Base-by-base conservation (phyloP, 2,797 vertebrate genomes). In the Spea hammondii region DNA sequence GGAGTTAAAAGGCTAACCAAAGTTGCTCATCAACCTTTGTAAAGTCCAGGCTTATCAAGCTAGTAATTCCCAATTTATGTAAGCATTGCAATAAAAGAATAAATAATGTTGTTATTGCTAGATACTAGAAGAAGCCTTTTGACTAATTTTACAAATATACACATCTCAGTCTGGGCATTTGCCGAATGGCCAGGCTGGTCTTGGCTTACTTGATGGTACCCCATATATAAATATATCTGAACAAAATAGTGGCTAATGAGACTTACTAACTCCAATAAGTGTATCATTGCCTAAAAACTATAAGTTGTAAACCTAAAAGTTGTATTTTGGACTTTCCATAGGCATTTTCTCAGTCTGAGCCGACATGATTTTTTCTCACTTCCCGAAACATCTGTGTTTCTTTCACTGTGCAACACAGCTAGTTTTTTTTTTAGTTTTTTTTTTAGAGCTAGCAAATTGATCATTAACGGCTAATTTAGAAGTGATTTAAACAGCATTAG, bases 391-490 rank as follows among this genome's bases (percentile, higher is more conserved):
- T n/a, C 12, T 44, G 9, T 51, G 44, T 17, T 62, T 53, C 44
- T 47, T 55, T 48, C 50, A 46, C 50, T 51, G 46, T 4, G 7
- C 32, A 62, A 32, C 59, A 62, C 59, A 62, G 12, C 32, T 32
- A 17, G 59, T 32, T 32, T 6, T 62, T 62, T 62, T 62, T 62
- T 5, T 57, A 3, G n/a, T 62, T 62, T 14, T 72, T n/a, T 10
- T 67, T 67, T 66, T 51, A 3, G 68, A 70, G 64, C 45, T 46
- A 17, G 60, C 8, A 62, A 74, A 65, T 45, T 72, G 45, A 72
- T 67, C 53, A 71, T 57, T 66, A 76, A 80, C 54, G 66, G 9
- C 64, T 68, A 66, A 76, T 72, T 81, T 72, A 60, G 46, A 8
- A 60, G 69, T 51, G 50, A 76, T 76, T 59, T 67, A 80, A 66